Evolutionary conservation across 92 coral and sea anemone genomes (phyloP), one percentile per base, ranked within the genome.

Genomic region (Nematostella vectensis): DNA sequence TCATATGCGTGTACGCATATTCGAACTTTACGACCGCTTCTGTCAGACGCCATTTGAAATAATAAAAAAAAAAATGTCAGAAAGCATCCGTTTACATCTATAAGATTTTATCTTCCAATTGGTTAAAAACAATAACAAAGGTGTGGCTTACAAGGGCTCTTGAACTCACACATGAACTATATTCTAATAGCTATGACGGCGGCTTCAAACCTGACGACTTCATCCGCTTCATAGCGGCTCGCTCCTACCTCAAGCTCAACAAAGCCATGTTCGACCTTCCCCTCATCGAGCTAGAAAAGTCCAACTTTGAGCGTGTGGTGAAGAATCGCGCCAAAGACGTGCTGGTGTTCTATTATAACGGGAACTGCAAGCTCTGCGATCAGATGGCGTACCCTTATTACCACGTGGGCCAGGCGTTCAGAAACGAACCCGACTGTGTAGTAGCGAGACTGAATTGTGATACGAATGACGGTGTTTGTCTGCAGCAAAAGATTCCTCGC

Each of bases 241-340:
- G 83, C 33, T 79, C 96, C 39, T 45, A 55, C 16, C 54, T 68
- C 26, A 72, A 54, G 26, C 65, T 68, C 13, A 76, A 86, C 75
- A 51, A 65, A 26, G 83, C 61, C 2, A 71, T 93, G 44, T 93
- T 76, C 70, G 62, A 63, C 57, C 71, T 76, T n/a, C 84, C 99
- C 6, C 73, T 93, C 37, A 77, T 93, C 40, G 96, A 85, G 18
- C 56, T 93, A 48, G 83, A 68, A 60, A 51, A 61, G 17, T 71
- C 80, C 15, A 93, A 93, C 61, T 93, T 93, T 61, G 99, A 93
- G 50, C 86, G 99, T 20, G 57, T 82, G 43, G 78, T 86, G 37
- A 88, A 93, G 47, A 87, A 93, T 82, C 77, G 71, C 31, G 63
- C 82, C 26, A 80, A 85, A 24, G 74, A 78, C 48, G 66, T 93